Evolutionary conservation across 2,113 vertebrate species (phyloP).

Genomic region (Phyllostomus hastatus): DNA sequence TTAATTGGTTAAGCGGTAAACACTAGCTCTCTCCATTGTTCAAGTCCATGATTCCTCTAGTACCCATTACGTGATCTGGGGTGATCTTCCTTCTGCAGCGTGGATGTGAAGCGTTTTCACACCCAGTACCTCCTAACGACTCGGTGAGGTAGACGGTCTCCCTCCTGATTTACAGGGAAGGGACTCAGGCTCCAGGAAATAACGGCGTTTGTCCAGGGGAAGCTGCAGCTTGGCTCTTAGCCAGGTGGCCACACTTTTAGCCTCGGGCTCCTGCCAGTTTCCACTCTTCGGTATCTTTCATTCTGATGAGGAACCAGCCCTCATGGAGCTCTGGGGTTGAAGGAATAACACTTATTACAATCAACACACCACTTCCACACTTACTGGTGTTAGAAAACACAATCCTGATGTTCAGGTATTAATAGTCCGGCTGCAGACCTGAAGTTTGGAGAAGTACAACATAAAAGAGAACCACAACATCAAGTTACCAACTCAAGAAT

Average conservation of each 20-base stretch:
- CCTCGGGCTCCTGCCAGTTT: not conserved
- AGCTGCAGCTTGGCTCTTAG: not conserved
- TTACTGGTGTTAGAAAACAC: not conserved
- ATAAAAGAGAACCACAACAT: not conserved
- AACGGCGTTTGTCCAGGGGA: not conserved
- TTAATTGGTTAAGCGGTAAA: not conserved
- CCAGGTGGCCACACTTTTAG: not conserved
- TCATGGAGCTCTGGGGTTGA: not conserved
- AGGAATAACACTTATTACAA: not conserved
- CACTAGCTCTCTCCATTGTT: not conserved
- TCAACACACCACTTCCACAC: not conserved
- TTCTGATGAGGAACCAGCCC: not conserved
- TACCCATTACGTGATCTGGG: not conserved
- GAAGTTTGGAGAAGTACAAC: not conserved
- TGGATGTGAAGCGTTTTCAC: not conserved
- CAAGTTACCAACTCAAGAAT: not conserved
- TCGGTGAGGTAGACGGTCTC: conserved; percentile 11
- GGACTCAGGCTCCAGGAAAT: conserved; percentile 4
- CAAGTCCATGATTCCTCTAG: not conserved
- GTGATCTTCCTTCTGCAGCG: not conserved
- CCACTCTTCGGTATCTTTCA: not conserved
- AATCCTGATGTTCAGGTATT: not conserved
- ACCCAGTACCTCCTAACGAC: not conserved
- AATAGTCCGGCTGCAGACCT: not conserved
- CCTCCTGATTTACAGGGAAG: not conserved